Evolutionary conservation across 1,140 invertebrate genomes (phyloP).

Genomic region (Papilio helenus): DNA sequence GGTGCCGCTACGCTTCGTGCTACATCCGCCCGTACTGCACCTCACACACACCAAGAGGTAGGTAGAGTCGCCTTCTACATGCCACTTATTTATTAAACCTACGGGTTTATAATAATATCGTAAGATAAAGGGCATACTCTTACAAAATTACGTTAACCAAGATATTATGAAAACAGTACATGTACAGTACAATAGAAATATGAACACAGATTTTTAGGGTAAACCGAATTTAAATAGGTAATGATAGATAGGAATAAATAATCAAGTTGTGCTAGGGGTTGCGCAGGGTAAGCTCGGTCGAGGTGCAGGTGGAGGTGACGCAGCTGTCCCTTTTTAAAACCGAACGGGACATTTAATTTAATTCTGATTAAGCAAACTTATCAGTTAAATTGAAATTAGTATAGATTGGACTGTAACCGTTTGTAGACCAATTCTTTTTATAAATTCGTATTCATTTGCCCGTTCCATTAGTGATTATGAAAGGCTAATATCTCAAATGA

Average conservation of each 20-base stretch:
- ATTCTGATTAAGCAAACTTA: slow-evolving; percentile 40
- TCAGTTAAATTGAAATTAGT: slow-evolving; percentile 25
- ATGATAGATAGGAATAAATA: no score
- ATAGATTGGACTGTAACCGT: slow-evolving; percentile 30
- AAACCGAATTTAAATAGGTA: no score
- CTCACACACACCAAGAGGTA: slow-evolving; percentile 61
- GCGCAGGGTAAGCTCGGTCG: slow-evolving; percentile 49
- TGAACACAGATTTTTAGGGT: neutral
- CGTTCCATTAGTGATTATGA: slow-evolving; percentile 37
- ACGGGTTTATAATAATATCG: neutral
- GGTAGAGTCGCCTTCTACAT: no score
- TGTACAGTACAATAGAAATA: no score
- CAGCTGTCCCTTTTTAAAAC: slow-evolving; percentile 51
- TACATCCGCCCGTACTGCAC: slow-evolving; percentile 54
- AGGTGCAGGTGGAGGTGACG: slow-evolving; percentile 48
- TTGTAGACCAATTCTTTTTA: slow-evolving; percentile 28
- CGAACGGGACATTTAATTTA: slow-evolving; percentile 47
- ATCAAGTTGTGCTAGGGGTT: neutral
- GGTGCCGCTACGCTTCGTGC: slow-evolving; percentile 57
- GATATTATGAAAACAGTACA: no score
- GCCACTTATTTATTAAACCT: neutral
- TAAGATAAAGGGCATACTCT: no score
- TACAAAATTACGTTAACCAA: no score
- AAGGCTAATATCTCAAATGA: slow-evolving; percentile 37
- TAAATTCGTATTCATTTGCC: slow-evolving; percentile 19